Conservation (phyloP, 2,888 invertebrate species). For the Ornithoptera alexandrae region DNA sequence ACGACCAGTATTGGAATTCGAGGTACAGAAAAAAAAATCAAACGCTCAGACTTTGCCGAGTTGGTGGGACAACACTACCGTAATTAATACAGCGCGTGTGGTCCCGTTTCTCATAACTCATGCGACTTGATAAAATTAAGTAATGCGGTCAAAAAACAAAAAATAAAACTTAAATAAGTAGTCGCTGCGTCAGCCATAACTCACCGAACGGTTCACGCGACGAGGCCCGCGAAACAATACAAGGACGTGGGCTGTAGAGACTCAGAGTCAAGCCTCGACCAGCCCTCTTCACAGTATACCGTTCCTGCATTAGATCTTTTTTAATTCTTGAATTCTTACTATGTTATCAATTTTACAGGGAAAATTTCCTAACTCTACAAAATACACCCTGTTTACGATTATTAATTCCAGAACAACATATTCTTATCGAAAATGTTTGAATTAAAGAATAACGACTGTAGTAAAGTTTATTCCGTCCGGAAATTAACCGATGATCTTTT, state of each 20-base stretch:
- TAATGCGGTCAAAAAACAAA: conserved; percentile 63
- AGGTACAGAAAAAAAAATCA: conserved; percentile 29
- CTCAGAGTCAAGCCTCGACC: conserved; percentile 15
- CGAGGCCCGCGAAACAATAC: conserved; percentile 77
- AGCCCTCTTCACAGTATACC: conserved; percentile 3
- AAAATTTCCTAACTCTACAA: too few species aligned
- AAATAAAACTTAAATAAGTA: conserved; percentile 68
- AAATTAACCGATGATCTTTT: too few species aligned
- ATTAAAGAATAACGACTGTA: too few species aligned
- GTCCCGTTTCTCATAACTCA: conserved; percentile 76
- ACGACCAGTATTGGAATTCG: conserved; percentile 36
- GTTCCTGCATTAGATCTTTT: background rate
- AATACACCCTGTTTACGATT: too few species aligned
- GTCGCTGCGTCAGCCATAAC: conserved; percentile 73
- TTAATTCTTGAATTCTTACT: background rate
- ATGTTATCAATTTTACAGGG: too few species aligned
- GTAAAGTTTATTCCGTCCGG: too few species aligned
- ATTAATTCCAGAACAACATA: too few species aligned
- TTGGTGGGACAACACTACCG: conserved; percentile 55
- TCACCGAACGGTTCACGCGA: conserved; percentile 76
- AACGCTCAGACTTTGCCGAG: conserved; percentile 37
- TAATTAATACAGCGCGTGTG: conserved; percentile 75
- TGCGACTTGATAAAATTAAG: conserved; percentile 79
- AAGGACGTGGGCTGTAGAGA: conserved; percentile 51
- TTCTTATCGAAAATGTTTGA: too few species aligned